Percentiles rank a stretch among this genome's conserved stretches.
Evolutionary conservation across 2,797 vertebrate genomes (phyloP).

Genomic region (Crossoptilon crossoptilon): DNA sequence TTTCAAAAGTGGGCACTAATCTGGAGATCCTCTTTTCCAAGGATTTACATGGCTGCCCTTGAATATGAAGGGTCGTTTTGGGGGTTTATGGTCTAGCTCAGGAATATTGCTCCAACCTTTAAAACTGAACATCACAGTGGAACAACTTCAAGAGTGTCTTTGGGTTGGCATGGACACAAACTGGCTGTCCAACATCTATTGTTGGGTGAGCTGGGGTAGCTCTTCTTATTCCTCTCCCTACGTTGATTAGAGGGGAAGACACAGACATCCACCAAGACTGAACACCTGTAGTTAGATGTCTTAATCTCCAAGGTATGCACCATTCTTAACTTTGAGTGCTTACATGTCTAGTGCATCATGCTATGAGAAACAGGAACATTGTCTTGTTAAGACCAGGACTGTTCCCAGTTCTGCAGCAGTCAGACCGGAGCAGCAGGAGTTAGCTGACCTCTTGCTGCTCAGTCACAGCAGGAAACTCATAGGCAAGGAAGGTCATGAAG

Average conservation of each 20-base stretch:
- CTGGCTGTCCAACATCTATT: not conserved
- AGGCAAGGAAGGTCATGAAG: not conserved
- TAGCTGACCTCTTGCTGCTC: not conserved
- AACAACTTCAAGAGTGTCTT: not conserved
- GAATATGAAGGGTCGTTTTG: not conserved
- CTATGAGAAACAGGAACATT: not conserved
- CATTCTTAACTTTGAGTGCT: not conserved
- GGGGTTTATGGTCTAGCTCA: accelerated
- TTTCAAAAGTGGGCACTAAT: not conserved
- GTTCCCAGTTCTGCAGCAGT: not conserved
- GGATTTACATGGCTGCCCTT: not conserved
- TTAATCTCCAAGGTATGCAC: not conserved
- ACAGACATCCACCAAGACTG: not conserved
- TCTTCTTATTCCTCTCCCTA: not conserved
- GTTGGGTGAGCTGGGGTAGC: not conserved
- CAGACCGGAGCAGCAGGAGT: not conserved
- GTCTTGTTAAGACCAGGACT: not conserved
- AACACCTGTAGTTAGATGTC: not conserved
- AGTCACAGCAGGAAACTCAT: not conserved
- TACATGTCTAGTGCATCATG: not conserved
- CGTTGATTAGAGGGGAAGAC: accelerated
- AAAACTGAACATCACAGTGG: not conserved
- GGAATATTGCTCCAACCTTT: not conserved
- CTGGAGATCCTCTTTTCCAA: not conserved
- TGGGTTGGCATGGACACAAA: accelerated